Evolutionary conservation across 2,113 vertebrate genomes (phyloP).

Genomic region (Myxocyprinus asiaticus): DNA sequence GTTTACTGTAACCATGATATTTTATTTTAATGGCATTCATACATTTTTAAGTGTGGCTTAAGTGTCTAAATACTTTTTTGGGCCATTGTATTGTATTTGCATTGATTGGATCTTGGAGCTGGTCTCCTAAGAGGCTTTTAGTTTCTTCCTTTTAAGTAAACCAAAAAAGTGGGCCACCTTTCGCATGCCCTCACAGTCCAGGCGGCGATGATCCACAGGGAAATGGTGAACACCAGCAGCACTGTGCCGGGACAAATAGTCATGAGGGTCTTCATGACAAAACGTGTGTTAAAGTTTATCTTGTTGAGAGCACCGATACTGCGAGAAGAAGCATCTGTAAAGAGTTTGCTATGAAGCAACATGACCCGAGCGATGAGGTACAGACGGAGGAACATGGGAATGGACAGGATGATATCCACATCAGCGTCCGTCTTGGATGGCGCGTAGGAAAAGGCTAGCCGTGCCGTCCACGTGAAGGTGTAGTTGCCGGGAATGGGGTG

Average conservation of each 20-base stretch:
- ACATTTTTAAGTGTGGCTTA: no score
- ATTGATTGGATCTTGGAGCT: no score
- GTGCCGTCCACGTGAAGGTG: conserved; percentile 98
- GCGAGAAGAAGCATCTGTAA: conserved; percentile 97
- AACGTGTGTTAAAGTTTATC: conserved; percentile 99
- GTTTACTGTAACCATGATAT: no score
- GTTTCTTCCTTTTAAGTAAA: neutral
- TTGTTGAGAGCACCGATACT: conserved; percentile 99
- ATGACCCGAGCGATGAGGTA: conserved; percentile 99
- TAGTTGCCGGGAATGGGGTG: conserved; percentile 98
- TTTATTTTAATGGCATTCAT: no score
- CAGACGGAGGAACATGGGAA: conserved; percentile 99
- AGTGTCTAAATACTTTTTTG: no score
- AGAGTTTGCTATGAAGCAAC: conserved; percentile 99
- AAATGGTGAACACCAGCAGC: conserved; percentile 99
- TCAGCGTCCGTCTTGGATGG: conserved; percentile 96
- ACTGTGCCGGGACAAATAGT: conserved; percentile 99
- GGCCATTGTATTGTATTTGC: no score
- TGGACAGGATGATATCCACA: conserved; percentile 99
- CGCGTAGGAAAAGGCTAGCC: conserved; percentile 92
- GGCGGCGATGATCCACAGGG: conserved; percentile 98
- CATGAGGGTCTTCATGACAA: conserved; percentile 99
- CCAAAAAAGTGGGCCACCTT: conserved; percentile 79
- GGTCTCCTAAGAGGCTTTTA: no score
- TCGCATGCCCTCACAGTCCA: conserved; percentile 99